Percentiles rank a stretch among this genome's conserved stretches.
Evolutionary conservation across 1,140 invertebrate species (phyloP).

Genomic region (Metopolophium dirhodum): DNA sequence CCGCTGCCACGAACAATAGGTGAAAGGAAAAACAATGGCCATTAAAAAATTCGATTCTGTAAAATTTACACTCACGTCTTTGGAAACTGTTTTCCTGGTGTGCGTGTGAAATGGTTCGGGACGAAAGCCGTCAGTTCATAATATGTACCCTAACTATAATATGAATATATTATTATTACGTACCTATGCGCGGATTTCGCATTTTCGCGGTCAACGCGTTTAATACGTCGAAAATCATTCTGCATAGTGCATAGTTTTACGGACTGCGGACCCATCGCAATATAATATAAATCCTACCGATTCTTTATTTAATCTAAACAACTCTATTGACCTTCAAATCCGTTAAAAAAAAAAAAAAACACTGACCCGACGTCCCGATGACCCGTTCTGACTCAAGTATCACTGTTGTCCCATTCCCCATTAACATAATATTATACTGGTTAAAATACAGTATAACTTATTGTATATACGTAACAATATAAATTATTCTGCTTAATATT

Average conservation of each 20-base stretch:
- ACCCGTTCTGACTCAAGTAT: neutral
- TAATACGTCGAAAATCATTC: neutral
- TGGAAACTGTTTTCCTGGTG: neutral
- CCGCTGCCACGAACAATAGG: neutral
- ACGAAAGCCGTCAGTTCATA: neutral
- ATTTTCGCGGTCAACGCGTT: constrained; percentile 7
- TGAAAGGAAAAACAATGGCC: constrained; percentile 36
- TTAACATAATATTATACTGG: neutral
- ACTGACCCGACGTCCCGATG: neutral
- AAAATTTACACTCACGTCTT: neutral
- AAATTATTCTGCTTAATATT: neutral
- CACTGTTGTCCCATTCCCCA: neutral
- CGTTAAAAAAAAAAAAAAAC: neutral
- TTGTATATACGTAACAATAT: neutral
- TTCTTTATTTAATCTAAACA: neutral
- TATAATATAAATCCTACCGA: neutral
- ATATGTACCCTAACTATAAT: neutral
- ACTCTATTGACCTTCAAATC: neutral
- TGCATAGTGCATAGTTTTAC: neutral
- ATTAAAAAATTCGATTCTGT: neutral
- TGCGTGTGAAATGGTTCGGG: neutral
- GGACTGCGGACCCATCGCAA: neutral
- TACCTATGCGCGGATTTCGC: neutral
- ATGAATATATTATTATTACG: neutral
- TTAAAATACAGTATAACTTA: too few species aligned